Conservation (phyloP, 2,797 vertebrate species). For the Pelodytes ibericus region DNA sequence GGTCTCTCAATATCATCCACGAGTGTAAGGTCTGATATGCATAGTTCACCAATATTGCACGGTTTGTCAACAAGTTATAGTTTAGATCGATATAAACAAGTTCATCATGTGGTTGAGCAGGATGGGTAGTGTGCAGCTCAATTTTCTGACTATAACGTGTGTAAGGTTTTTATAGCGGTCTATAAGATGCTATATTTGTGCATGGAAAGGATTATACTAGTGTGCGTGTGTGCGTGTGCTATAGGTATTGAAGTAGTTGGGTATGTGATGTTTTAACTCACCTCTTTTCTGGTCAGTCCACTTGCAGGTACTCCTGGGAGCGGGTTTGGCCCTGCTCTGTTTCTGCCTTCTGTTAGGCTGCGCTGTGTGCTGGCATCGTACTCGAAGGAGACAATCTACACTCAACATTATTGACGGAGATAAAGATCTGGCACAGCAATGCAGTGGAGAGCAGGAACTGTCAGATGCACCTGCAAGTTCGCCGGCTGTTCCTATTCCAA, state of each 20-base stretch:
- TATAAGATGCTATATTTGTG: no score
- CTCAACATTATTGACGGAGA: constrained; percentile 40
- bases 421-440: constrained; percentile 60
- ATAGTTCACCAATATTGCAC: no score
- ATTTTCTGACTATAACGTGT: no score
- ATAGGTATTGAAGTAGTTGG: not conserved
- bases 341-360: constrained; percentile 77
- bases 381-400: constrained; percentile 53
- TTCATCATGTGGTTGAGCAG: no score
- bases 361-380: constrained; percentile 72
- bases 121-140: no score
- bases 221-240: not conserved
- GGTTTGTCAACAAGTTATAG: no score
- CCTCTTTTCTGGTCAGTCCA: constrained; percentile 65
- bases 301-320: constrained; percentile 77
- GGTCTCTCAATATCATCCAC: no score
- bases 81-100: no score
- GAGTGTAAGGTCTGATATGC: no score
- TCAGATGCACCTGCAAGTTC: constrained; percentile 61
- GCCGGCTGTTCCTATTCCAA: constrained; percentile 68
- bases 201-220: no score
- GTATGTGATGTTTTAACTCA: not conserved
- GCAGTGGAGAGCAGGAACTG: constrained; percentile 36
- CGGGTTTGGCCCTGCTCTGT: constrained; percentile 76
- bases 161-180: no score